Percentiles rank a stretch among this genome's conserved stretches.
These are phyloP conservation scores for Seira musarum DNA, from an alignment of 2,888 invertebrate species.

Conservation along the genomic window DNA sequence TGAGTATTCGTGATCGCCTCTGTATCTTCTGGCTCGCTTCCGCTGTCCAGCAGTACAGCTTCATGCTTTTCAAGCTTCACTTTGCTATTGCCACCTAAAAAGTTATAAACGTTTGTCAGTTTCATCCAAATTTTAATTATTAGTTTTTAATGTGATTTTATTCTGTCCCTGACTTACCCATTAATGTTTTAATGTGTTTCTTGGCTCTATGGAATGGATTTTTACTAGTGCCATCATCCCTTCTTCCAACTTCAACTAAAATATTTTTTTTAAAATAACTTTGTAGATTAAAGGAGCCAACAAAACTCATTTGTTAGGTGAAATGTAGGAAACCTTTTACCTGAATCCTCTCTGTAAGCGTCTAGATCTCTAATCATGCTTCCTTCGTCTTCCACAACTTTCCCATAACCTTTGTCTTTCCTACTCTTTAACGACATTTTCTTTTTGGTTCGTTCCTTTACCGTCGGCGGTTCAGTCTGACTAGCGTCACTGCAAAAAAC, in stretches of 20 bases:
- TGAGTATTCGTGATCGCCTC: constrained; percentile 47
- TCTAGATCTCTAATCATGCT: constrained; percentile 33
- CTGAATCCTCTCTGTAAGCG: constrained; percentile 46
- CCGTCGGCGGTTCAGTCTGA: constrained; percentile 58
- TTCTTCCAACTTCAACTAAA: constrained; percentile 23
- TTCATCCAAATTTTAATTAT: background rate
- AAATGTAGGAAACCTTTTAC: constrained; percentile 16
- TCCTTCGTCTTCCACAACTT: constrained; percentile 62
- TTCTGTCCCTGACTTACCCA: constrained; percentile 69
- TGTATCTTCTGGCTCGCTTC: constrained; percentile 71
- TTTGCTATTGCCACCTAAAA: constrained; percentile 59
- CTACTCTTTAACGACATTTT: constrained; percentile 63
- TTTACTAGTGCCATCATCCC: constrained; percentile 65
- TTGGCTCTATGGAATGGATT: constrained; percentile 73
- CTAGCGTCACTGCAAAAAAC: constrained; percentile 51
- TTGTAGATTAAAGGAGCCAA: too few relatives aligned
- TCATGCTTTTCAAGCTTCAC: constrained; percentile 67
- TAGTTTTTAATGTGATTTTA: background rate
- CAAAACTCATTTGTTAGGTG: too few relatives aligned
- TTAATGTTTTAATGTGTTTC: constrained; percentile 73
- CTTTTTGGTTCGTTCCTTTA: constrained; percentile 63
- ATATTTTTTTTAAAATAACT: constrained; percentile 2
- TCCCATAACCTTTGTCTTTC: constrained; percentile 59
- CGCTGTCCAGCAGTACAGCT: constrained; percentile 70
- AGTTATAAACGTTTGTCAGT: background rate